A percentile compares a stretch with the other conserved stretches of the same genome.
phyloP scores from a whole-genome alignment of 2,113 vertebrate species.

The Rhea pennata region DNA sequence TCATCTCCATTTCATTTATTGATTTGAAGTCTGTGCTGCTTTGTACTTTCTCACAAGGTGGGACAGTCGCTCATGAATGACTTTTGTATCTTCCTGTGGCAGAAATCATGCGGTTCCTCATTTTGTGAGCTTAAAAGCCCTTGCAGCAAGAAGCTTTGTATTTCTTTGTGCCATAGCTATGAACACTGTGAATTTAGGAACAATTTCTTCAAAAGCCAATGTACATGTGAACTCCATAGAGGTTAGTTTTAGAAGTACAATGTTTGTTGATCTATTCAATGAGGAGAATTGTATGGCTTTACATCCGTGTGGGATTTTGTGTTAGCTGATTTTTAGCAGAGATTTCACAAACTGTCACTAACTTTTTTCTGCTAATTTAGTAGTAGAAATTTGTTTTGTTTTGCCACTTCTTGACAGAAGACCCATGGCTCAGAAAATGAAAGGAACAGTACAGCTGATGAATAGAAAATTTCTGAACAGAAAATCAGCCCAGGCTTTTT shows the following conservation, averaged over 20 bases:
- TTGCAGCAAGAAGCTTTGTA: constrained; percentile 21
- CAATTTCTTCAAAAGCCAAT: constrained; percentile 37
- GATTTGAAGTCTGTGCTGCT: constrained; percentile 4
- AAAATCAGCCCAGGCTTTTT: neutral
- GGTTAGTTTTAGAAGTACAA: neutral
- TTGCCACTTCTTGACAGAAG: neutral
- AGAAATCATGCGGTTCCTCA: neutral
- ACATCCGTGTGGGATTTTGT: neutral
- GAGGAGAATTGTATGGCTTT: neutral
- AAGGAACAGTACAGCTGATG: neutral
- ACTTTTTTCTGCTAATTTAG: neutral
- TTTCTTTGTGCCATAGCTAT: constrained; percentile 25
- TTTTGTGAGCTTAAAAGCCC: constrained; percentile 43
- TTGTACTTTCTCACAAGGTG: neutral
- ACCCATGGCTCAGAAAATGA: neutral
- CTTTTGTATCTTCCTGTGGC: neutral
- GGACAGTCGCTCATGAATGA: neutral
- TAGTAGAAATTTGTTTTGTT: neutral
- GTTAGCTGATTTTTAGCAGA: neutral
- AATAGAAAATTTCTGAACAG: neutral
- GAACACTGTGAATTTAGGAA: constrained; percentile 44
- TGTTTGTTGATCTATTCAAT: neutral
- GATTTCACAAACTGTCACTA: neutral
- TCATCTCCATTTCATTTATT: neutral
- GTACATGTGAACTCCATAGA: neutral